Base-by-base conservation (phyloP, 1,140 invertebrate species). In the Scaptodrosophila lebanonensis region DNA sequence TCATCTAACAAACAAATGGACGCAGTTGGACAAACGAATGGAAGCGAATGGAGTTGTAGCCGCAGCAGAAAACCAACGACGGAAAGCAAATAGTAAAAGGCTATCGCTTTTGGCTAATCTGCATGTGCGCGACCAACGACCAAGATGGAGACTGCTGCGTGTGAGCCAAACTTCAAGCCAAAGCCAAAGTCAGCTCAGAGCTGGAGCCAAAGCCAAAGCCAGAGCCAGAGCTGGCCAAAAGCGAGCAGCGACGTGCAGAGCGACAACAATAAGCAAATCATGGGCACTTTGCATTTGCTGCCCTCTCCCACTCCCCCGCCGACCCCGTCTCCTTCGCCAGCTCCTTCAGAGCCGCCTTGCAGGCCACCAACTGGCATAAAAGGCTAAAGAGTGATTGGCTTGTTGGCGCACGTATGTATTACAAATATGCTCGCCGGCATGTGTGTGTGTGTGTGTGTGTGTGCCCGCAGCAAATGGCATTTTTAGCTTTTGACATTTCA, bases 401-500 rank as follows among this genome's bases (percentile, higher is more conserved):
- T 44, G 11, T 3, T 13, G 30, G 0, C n/a, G 2, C 29, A 30
- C 30, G 13, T 50, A 17, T 38, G 2, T 43, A 9, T 42, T n/a
- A n/a, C n/a, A n/a, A n/a, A n/a, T n/a, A n/a, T n/a, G n/a, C n/a
- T n/a, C n/a, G n/a, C n/a, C n/a, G n/a, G 11, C 38, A 17, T 43
- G 13, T 36, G 13, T 32, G 13, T 51, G 36, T 30, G 17, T 42
- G 39, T 29, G 12, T 45, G 27, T 9, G 27, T 6, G 30, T 62
- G 29, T n/a, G 57, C 43, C 35, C 8, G 36, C 25, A 18, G 20
- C 33, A 73, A 82, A 82, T 82, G 70, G 75, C 69, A 75, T 75
- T 82, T 82, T 82, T 70, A 82, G 59, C 75, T 75, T 82, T 82
- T 82, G 75, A 82, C 75, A 82, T 82, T 82, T 82, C 75, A 82